A percentile compares a stretch with the other conserved stretches of the same genome.
These are phyloP conservation scores for Dasyprocta punctata DNA, from an alignment of 2,113 vertebrate genomes.

Conservation along the genomic window DNA sequence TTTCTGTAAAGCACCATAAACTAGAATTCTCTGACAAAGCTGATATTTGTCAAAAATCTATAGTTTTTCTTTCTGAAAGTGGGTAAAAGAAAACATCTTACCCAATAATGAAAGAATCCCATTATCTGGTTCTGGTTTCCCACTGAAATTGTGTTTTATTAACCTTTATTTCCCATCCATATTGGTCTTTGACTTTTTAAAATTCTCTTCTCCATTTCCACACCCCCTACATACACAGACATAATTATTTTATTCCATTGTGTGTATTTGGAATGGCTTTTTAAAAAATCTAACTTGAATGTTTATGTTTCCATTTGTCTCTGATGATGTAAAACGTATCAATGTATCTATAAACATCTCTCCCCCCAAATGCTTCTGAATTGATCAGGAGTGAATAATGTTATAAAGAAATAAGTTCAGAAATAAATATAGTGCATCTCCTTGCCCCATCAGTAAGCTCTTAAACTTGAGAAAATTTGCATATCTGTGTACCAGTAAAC, in stretches of 20 bases:
- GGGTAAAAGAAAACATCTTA: not conserved
- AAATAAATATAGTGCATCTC: not conserved
- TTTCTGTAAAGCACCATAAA: not conserved
- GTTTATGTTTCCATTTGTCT: not conserved
- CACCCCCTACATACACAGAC: fast-evolving
- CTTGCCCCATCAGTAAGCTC: not conserved
- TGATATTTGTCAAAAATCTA: not conserved
- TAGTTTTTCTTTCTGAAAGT: not conserved
- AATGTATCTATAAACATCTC: not conserved
- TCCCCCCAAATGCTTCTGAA: not conserved
- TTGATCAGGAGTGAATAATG: not conserved
- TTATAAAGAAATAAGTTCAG: not conserved
- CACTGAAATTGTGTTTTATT: not conserved
- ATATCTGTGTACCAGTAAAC: not conserved
- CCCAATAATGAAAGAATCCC: not conserved
- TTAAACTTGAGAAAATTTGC: not conserved
- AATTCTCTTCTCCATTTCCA: not conserved
- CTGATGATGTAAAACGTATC: not conserved
- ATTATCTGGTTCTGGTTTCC: not conserved
- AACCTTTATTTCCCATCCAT: not conserved
- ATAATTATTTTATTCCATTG: not conserved
- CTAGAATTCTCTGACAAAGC: not conserved
- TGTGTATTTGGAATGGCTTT: not conserved
- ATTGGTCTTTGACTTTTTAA: not conserved
- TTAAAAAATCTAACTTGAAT: not conserved